These are phyloP conservation scores for Pao palembangensis DNA, from an alignment of 2,113 vertebrate species.

Conservation along the genomic window DNA sequence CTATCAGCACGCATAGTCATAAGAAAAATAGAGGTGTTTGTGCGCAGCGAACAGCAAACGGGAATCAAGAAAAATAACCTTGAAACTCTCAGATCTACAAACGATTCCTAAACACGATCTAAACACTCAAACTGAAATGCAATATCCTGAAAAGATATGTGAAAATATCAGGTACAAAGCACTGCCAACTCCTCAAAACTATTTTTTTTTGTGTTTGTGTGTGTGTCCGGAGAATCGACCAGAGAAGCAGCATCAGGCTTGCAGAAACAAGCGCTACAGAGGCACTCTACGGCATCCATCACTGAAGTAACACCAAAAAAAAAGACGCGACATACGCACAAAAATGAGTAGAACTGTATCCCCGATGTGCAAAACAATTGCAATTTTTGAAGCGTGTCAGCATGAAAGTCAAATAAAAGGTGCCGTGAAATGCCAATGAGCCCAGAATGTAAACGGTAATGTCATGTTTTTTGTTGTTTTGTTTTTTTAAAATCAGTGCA, in stretches of 20 bases:
- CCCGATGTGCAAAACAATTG: conserved; percentile 52
- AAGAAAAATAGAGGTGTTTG: conserved; percentile 60
- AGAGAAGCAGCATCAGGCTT: conserved; percentile 48
- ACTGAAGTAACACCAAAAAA: neutral
- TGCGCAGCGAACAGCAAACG: conserved; percentile 46
- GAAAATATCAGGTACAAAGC: conserved; percentile 28
- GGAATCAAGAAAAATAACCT: conserved; percentile 18
- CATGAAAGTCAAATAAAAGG: conserved; percentile 1
- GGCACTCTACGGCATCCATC: conserved; percentile 69
- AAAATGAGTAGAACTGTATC: conserved; percentile 5
- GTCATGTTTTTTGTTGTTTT: neutral
- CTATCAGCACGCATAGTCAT: conserved; percentile 49
- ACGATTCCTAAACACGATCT: conserved; percentile 9
- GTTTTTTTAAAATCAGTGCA: neutral
- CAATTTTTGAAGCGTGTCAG: conserved; percentile 24
- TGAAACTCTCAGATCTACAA: neutral
- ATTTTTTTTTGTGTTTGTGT: neutral
- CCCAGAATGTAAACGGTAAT: conserved; percentile 24
- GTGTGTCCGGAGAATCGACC: conserved; percentile 6
- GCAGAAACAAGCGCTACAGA: conserved; percentile 68
- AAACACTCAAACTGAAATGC: conserved; percentile 4
- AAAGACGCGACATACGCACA: conserved; percentile 2
- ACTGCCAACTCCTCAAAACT: conserved; percentile 10
- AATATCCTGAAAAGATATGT: conserved; percentile 33
- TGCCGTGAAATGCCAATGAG: conserved; percentile 4